A percentile compares a stretch with the other conserved stretches of the same genome.
These are phyloP conservation scores for Neoniphon sammara DNA, from an alignment of 2,797 vertebrate genomes.

Conservation along the genomic window DNA sequence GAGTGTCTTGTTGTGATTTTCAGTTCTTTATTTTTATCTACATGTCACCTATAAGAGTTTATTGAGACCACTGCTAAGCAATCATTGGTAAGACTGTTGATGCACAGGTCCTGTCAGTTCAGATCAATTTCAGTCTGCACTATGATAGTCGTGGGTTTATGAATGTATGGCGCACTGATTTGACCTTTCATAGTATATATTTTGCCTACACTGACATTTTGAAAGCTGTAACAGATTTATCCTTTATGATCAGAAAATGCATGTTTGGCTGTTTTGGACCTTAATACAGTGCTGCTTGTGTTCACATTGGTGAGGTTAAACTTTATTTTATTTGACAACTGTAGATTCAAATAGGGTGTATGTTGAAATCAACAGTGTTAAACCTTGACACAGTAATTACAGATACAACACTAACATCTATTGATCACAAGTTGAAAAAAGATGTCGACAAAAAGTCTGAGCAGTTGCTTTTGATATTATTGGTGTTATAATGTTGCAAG, in stretches of 20 bases:
- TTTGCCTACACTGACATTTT: constrained; percentile 1
- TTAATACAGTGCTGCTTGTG: constrained; percentile 18
- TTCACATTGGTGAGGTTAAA: neutral
- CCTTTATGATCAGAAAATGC: constrained; percentile 6
- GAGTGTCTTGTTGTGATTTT: constrained; percentile 43
- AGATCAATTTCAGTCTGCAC: neutral
- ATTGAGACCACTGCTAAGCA: constrained; percentile 1
- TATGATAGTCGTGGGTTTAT: constrained; percentile 15
- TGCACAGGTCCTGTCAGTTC: constrained; percentile 9
- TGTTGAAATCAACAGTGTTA: neutral
- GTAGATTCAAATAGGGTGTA: neutral
- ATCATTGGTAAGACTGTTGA: constrained; percentile 1
- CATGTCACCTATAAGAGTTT: constrained; percentile 15
- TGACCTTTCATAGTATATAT: constrained; percentile 2
- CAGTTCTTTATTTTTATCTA: constrained; percentile 20
- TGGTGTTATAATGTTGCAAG: neutral
- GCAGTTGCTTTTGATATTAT: neutral
- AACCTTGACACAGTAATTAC: neutral
- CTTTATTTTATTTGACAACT: neutral
- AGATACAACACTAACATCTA: neutral
- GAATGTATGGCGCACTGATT: constrained; percentile 15
- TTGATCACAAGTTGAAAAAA: neutral
- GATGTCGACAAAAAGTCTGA: neutral
- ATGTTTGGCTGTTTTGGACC: constrained; percentile 24
- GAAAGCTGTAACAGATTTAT: constrained; percentile 1